Base-by-base conservation (phyloP, 2,888 invertebrate species). In the Steromphala cineraria region DNA sequence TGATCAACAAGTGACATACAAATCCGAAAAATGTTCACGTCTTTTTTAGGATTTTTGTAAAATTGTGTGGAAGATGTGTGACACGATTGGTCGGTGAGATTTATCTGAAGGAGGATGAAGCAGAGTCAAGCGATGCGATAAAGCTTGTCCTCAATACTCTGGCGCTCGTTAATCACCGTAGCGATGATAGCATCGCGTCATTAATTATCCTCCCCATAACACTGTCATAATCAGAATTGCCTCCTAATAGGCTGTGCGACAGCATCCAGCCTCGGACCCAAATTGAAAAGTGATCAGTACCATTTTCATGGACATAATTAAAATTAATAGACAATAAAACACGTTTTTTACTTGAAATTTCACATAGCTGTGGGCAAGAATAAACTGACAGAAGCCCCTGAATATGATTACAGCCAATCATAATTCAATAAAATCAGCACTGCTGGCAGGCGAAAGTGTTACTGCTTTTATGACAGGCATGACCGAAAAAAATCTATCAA, bases 221-320 rank as follows among this genome's bases (percentile, higher is more conserved):
- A 71, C 71, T 71, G 71, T 71, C 71, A 71, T 71, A 71, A 71
- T 71, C 71, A 71, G 71, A 71, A 71, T 71, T 71, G 71, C 71
- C 28, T 36, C 71, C 36, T 71, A 71, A 71, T 71, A 71, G 71
- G 31, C 71, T 40, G 36, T 36, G 71, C 40, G 71, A 71, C 71
- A 71, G 71, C 71, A 36, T 31, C 71, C 71, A 71, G 71, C 71
- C 71, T 36, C 40, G n/a, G 19, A 36, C 71, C 71, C 31, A 71
- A 71, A 71, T 71, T 71, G 71, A 36, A 71, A 71, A 71, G 36
- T 71, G 71, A 71, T 71, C 71, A 71, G 40, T 36, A 71, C 36
- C 71, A 31, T n/a, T 71, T 71, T 71, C 71, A 31, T 71, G 36
- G 36, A 71, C 71, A 71, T 71, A 71, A 71, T 71, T 71, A 71